Conservation (phyloP, 2,888 invertebrate species). For the Phytoseiulus persimilis region DNA sequence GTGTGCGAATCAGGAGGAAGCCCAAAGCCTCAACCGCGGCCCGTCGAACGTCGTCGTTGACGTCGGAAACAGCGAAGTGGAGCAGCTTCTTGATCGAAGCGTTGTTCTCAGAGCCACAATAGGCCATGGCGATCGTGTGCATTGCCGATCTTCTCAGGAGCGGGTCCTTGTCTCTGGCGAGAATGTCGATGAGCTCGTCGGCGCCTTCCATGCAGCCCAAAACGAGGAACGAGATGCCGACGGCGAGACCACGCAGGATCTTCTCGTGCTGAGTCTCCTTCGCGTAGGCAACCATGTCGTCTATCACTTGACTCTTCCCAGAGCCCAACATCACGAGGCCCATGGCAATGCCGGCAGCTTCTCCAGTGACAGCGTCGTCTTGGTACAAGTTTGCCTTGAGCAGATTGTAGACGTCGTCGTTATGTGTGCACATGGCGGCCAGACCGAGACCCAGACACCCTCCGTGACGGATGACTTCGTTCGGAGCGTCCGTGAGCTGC, state of each 20-base stretch:
- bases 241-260: slow-evolving; percentile 88
- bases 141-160: slow-evolving; percentile 89
- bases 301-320: slow-evolving; percentile 74
- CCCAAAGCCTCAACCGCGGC: slow-evolving; percentile 98
- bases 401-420: slow-evolving; percentile 80
- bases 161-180: slow-evolving; percentile 77
- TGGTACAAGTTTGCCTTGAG: slow-evolving; percentile 92
- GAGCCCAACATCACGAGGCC: slow-evolving; percentile 98
- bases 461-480: slow-evolving; percentile 88
- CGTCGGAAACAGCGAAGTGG: slow-evolving; percentile 94
- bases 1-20: slow-evolving; percentile 87
- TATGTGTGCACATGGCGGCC: slow-evolving; percentile 95
- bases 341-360: slow-evolving; percentile 98
- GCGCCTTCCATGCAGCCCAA: slow-evolving; percentile 94
- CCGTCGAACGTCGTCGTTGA: slow-evolving; percentile 95
- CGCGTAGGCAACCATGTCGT: slow-evolving; percentile 88
- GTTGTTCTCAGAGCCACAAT: slow-evolving; percentile 95
- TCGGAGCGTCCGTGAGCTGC: slow-evolving; percentile 88
- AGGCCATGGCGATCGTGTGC: slow-evolving; percentile 96
- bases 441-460: slow-evolving; percentile 93
- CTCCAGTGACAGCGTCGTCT: slow-evolving; percentile 97
- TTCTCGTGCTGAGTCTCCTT: slow-evolving; percentile 97
- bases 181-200: slow-evolving; percentile 78
- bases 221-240: slow-evolving; percentile 92
- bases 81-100: slow-evolving; percentile 86